Evolutionary conservation across 2,797 vertebrate species (phyloP).

Genomic region (Chelon auratus): DNA sequence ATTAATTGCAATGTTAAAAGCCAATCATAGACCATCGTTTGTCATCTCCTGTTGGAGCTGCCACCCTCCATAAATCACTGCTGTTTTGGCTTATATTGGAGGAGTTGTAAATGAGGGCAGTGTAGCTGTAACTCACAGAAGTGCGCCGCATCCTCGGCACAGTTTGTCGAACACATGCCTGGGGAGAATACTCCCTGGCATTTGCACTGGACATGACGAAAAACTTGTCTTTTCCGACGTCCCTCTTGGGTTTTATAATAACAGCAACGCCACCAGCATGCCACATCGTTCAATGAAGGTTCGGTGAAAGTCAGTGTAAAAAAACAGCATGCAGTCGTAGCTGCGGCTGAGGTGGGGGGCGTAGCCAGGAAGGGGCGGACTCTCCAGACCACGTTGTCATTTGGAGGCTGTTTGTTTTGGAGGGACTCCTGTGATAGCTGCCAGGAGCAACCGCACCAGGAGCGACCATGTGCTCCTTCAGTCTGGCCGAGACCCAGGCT

Average conservation of each 20-base stretch:
- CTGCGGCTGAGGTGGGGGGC: constrained; percentile 22
- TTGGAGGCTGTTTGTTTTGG: constrained; percentile 68
- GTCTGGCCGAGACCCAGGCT: constrained; percentile 64
- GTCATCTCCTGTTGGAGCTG: constrained; percentile 45
- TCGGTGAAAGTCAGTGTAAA: constrained; percentile 46
- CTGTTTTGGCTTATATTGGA: constrained; percentile 28
- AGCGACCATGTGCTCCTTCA: constrained; percentile 60
- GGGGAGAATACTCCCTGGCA: constrained; percentile 56
- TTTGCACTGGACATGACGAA: constrained; percentile 62
- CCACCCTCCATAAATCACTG: constrained; percentile 48
- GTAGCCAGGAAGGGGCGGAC: background rate
- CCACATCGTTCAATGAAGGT: constrained; percentile 51
- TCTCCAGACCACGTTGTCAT: constrained; percentile 26
- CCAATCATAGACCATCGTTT: constrained; percentile 47
- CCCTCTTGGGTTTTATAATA: background rate
- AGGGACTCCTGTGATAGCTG: constrained; percentile 48
- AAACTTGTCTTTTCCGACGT: constrained; percentile 43
- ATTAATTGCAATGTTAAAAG: constrained; percentile 73
- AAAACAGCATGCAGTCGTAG: constrained; percentile 53
- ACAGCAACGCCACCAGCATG: constrained; percentile 21
- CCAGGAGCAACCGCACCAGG: constrained; percentile 65
- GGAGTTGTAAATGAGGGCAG: constrained; percentile 21
- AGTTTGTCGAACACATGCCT: constrained; percentile 34
- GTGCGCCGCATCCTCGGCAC: constrained; percentile 40
- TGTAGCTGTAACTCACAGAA: constrained; percentile 44